Base-by-base conservation (phyloP, 2,797 vertebrate species). In the Salarias fasciatus region DNA sequence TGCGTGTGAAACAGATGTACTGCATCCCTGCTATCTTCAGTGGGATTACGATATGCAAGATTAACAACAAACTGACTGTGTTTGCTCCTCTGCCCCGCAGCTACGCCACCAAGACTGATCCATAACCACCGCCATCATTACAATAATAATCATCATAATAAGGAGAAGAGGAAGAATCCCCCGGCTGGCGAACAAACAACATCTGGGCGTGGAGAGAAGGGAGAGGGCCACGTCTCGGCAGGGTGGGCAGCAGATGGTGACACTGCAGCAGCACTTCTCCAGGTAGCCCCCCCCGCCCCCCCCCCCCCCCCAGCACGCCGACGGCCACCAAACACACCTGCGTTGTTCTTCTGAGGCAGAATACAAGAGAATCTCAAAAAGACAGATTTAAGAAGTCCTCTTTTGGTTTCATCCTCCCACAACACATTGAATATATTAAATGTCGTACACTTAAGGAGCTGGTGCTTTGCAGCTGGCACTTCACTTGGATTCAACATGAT, bases 241-340 rank as follows among this genome's bases (percentile, higher is more conserved):
- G 75, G 77, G 66, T 9, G 54, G 62, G 41, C 55, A 2, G 87
- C 90, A 90, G 87, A 91, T 91, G 88, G 85, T 90, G 80, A 87
- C 88, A 73, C 81, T 90, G 86, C 85, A 89, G 81, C 86, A 88
- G 75, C 83, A 85, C 88, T 89, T 87, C 90, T 89, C 88, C 88
- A 91, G 90, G 90, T 91, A 84, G 11, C 18, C 8, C 31, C 57
- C 12, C 18, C 18, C 18, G 18, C 18, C n/a, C 12, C 18, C 8
- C 31, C 57, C 12, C 18, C 18, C 18, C 18, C 18, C n/a, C 12
- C 66, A 44, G 36, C 68, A 44, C 57, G 40, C 52, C 8, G 3
- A 3, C 43, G 36, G 0, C 12, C 42, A 5, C 54, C 12, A 67
- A n/a, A 15, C 11, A 11, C 46, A n/a, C 5, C 29, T 0, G 5